Base-by-base conservation (phyloP, 2,888 invertebrate genomes). In the Eilema caniola region DNA sequence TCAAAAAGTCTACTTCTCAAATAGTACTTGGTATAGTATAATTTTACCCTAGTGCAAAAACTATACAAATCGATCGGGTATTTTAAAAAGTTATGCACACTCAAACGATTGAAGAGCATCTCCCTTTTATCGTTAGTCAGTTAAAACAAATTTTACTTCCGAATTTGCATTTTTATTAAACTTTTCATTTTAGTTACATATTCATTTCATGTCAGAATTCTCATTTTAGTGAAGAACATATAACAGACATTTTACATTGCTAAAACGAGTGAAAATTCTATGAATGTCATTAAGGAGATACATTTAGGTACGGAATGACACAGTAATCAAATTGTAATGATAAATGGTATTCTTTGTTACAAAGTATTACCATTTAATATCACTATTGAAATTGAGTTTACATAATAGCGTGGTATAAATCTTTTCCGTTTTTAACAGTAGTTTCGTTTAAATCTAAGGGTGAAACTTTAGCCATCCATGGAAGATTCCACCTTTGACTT, bases 101-200 rank as follows among this genome's bases (percentile, higher is more conserved):
- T 53, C 4, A 20, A 53, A n/a, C 20, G 20, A n/a, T 20, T 47
- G 20, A 47, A 7, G 5, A 47, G 16, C 7, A n/a, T 5, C 53
- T 14, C 20, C 16, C 59, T 16, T 16, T 59, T 59, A 16, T 3
- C 16, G 59, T 28, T 41, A 47, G 5, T 47, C 37, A 41, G 47
- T 62, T 23, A 47, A 20, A 53, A 28, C 2, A 47, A 20, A 47
- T 47, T 28, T n/a, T 12, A 28, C 47, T 25, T 1, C 20, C 4
- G 3, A 25, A 61, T 61, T 61, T 61, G 12, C 31, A 61, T 61
- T 57, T 66, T 57, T 66, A 66, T 57, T 33, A 66, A 56, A 57
- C 31, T 33, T 57, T 20, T 47, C 41, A 64, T 23, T 41, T 16
- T 31, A 33, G 57, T 57, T 57, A 57, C 37, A 57, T 31, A 66